Evolutionary conservation across 2,113 vertebrate species (phyloP).

Genomic region (Periophthalmus modestus): DNA sequence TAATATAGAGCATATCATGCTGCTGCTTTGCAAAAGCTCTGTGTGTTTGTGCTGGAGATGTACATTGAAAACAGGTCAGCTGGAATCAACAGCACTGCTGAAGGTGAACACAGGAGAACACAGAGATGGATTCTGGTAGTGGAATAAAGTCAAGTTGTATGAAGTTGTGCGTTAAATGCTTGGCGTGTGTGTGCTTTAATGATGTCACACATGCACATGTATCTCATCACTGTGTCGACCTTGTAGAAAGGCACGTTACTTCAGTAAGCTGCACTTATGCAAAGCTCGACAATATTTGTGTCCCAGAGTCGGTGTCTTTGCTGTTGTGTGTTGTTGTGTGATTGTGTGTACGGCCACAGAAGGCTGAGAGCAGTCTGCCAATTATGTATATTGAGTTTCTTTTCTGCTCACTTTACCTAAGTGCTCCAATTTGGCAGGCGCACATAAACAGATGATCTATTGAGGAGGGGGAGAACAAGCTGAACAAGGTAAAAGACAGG

Average conservation of each 20-base stretch:
- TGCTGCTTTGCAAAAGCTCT: constrained; percentile 24
- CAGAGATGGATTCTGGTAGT: constrained; percentile 29
- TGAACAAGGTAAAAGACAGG: constrained; percentile 41
- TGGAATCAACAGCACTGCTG: constrained; percentile 34
- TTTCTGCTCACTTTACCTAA: constrained; percentile 75
- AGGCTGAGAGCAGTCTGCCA: constrained; percentile 60
- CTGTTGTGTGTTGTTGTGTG: constrained; percentile 3
- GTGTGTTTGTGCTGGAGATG: constrained; percentile 14
- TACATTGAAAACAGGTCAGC: constrained; percentile 43
- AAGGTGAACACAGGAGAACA: constrained; percentile 11
- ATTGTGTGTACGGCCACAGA: constrained; percentile 8
- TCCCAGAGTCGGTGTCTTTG: constrained; percentile 7
- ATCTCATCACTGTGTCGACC: not conserved
- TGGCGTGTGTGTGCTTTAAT: not conserved
- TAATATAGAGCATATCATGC: constrained; percentile 25
- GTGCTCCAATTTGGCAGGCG: constrained; percentile 73
- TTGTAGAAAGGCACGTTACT: not conserved
- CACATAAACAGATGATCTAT: constrained; percentile 75
- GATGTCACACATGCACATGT: not conserved
- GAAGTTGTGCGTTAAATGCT: constrained; percentile 4
- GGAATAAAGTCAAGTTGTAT: constrained; percentile 39
- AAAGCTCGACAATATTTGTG: constrained; percentile 3
- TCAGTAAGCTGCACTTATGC: not conserved
- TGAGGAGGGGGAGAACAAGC: constrained; percentile 37
- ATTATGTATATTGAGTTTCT: constrained; percentile 72